Conservation (phyloP, 2,797 vertebrate species). For the Leptatherina wallacei region DNA sequence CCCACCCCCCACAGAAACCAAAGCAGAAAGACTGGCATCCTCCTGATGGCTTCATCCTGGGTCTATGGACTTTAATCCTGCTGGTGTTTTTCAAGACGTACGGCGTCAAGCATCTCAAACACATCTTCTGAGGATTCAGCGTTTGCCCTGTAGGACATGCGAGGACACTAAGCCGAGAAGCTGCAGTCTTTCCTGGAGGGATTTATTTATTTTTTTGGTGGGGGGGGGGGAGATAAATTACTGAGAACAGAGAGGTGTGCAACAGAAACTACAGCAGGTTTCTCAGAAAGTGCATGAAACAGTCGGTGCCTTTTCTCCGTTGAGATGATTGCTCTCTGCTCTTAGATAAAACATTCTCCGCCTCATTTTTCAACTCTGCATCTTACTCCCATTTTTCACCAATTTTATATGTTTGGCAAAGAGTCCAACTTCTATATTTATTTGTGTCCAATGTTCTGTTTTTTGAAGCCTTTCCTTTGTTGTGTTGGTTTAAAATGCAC, state of each 20-base stretch:
- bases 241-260: slow-evolving; percentile 15
- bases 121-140: slow-evolving; percentile 87
- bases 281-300: slow-evolving; percentile 11
- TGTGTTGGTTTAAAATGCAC: slow-evolving; percentile 59
- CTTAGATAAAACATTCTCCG: slow-evolving; percentile 17
- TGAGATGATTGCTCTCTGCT: slow-evolving; percentile 3
- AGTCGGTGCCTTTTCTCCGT: slow-evolving; percentile 26
- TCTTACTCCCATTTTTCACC: not conserved
- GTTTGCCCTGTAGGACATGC: slow-evolving; percentile 15
- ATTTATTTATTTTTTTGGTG: not conserved
- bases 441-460: slow-evolving; percentile 27
- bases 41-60: slow-evolving; percentile 97
- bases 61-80: slow-evolving; percentile 95
- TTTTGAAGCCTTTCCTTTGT: slow-evolving; percentile 27
- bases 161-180: slow-evolving; percentile 13
- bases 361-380: not conserved
- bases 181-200: slow-evolving; percentile 10
- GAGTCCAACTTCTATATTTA: slow-evolving; percentile 27
- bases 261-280: slow-evolving; percentile 8
- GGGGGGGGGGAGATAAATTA: slow-evolving; percentile 11
- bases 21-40: slow-evolving; percentile 97
- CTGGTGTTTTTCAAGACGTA: slow-evolving; percentile 98
- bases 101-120: slow-evolving; percentile 96
- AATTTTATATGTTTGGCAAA: not conserved
- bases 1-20: slow-evolving; percentile 86